Evolutionary conservation across 2,797 vertebrate genomes (phyloP).

Genomic region (Babyrousa celebensis): DNA sequence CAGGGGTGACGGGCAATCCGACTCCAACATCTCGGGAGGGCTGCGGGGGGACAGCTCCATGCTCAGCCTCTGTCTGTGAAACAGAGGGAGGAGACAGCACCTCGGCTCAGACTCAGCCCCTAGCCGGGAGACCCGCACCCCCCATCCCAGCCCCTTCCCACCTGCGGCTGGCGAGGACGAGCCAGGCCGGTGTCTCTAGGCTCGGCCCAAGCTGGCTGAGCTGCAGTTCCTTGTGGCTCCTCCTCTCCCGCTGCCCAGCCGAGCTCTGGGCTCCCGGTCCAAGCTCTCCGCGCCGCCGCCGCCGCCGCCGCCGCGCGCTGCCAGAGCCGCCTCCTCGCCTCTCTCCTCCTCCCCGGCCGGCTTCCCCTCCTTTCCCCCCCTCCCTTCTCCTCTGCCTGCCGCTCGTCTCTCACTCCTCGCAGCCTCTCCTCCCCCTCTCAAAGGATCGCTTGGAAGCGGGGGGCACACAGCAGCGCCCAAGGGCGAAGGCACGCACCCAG

Average conservation of each 20-base stretch:
- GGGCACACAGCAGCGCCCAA: slow-evolving; percentile 61
- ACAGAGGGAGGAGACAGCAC: slow-evolving; percentile 57
- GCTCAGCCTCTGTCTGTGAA: slow-evolving; percentile 78
- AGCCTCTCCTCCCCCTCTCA: slow-evolving; percentile 80
- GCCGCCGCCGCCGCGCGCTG: slow-evolving; percentile 69
- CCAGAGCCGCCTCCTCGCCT: slow-evolving; percentile 77
- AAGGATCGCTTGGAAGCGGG: slow-evolving; percentile 56
- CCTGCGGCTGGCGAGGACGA: slow-evolving; percentile 83
- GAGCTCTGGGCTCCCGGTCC: slow-evolving; percentile 81
- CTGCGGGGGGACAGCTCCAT: slow-evolving; percentile 88
- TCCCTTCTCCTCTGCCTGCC: slow-evolving; percentile 67
- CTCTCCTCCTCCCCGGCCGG: slow-evolving; percentile 73
- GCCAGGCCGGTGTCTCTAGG: slow-evolving; percentile 76
- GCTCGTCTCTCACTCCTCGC: slow-evolving; percentile 75
- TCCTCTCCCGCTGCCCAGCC: slow-evolving; percentile 75
- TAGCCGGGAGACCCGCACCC: slow-evolving; percentile 9
- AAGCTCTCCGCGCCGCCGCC: slow-evolving; percentile 78
- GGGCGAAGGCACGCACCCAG: slow-evolving; percentile 69
- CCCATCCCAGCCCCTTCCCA: slow-evolving; percentile 75
- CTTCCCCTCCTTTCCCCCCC: slow-evolving; percentile 55
- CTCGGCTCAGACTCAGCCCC: slow-evolving; percentile 58
- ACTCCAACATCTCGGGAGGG: slow-evolving; percentile 87
- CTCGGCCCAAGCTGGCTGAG: slow-evolving; percentile 78
- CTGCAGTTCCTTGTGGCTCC: slow-evolving; percentile 77
- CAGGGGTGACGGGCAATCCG: slow-evolving; percentile 89